These are phyloP conservation scores for Hylaeus volcanicus DNA, from an alignment of 1,140 invertebrate species.

Conservation along the genomic window DNA sequence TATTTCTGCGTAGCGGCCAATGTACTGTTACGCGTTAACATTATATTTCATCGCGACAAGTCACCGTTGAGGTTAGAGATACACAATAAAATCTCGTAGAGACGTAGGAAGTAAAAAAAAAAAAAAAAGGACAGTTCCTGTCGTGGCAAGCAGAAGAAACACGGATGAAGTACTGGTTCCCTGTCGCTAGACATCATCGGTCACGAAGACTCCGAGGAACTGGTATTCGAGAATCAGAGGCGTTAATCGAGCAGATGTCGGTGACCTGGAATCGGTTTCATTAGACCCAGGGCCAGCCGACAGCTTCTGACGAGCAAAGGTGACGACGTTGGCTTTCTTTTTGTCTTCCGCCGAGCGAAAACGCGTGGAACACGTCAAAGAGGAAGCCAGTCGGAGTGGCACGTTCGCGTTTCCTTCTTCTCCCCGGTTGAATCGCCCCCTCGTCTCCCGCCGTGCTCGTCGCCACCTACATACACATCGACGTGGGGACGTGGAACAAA, in stretches of 20 bases:
- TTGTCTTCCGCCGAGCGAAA: not conserved
- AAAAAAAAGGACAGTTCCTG: no score
- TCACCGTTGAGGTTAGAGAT: no score
- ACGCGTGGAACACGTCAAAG: not conserved
- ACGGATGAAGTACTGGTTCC: no score
- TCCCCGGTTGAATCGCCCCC: not conserved
- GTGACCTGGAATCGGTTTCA: constrained; percentile 3
- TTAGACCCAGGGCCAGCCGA: not conserved
- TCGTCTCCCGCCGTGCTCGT: not conserved
- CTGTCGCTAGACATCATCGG: no score
- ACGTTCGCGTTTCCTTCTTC: not conserved
- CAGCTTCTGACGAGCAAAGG: not conserved
- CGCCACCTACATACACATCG: constrained; percentile 45
- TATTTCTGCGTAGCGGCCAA: no score
- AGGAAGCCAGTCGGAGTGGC: not conserved
- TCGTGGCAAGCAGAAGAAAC: no score
- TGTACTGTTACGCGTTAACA: no score
- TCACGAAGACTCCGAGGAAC: not conserved
- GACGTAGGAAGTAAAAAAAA: no score
- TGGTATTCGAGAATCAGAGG: not conserved
- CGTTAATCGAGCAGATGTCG: not conserved
- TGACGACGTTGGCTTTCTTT: not conserved
- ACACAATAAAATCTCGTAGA: no score
- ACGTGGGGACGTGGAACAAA: constrained; percentile 43
- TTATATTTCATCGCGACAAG: no score